Evolutionary conservation across 2,888 invertebrate species (phyloP), one percentile per base, ranked within the genome.

Genomic region (Orchesellides sinensis): DNA sequence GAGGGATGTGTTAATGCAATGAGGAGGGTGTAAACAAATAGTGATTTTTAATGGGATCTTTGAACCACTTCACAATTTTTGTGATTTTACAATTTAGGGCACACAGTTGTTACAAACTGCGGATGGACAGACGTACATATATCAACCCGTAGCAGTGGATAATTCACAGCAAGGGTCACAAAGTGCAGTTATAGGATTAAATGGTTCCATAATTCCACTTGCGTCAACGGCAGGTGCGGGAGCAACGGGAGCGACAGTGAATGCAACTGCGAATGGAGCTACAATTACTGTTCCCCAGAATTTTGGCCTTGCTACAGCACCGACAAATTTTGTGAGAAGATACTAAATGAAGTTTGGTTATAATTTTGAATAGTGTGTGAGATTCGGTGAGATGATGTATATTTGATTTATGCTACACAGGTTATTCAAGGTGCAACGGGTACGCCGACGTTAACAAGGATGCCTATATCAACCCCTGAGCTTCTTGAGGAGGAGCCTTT

Each of bases 71-170:
- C n/a, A n/a, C n/a, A n/a, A n/a, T n/a, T n/a, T n/a, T n/a, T n/a
- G n/a, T n/a, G n/a, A 8, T 8, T 40, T 2, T 40, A n/a, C 10
- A 40, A 27, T 73, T 1, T 93, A 92, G 87, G 93, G 92, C 81
- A 93, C 96, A 4, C 97, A 97, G 90, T 91, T 98, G 52, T 94
- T 98, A 40, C 98, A 97, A 90, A 95, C 97, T 0, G 93, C 96
- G 0, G 97, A 97, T 90, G 98, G 98, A 0, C 98, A 98, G 90
- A 96, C 97, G 0, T 95, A 96, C 88, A 93, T 97, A 74, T 96
- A 96, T 90, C 97, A 98, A 89, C 96, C 96, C 0, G 92, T 93
- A 35, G 91, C 93, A 56, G 89, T 93, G 19, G 93, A 93, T 83
- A 88, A 88, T 8, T 86, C 86, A n/a, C 69, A 73, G 17, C 92